These are phyloP conservation scores for Hydrochoerus hydrochaeris DNA, from an alignment of 2,113 vertebrate genomes.

Conservation along the genomic window DNA sequence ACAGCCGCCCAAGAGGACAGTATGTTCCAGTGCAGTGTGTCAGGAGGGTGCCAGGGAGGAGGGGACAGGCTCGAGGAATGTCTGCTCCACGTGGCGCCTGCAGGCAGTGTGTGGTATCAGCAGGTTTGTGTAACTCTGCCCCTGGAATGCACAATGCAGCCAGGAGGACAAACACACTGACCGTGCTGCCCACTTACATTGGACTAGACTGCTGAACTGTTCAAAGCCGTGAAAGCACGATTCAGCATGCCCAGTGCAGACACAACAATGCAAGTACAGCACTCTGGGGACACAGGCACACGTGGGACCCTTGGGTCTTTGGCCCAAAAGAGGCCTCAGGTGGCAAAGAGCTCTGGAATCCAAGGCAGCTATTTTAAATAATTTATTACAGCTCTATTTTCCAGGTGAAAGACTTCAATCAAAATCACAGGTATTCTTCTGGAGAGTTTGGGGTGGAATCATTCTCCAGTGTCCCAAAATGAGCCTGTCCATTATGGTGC, in stretches of 20 bases:
- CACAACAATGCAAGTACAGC: no score
- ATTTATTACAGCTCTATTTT: background rate
- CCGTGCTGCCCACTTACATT: fast-evolving
- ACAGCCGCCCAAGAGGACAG: no score
- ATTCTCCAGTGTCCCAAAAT: background rate
- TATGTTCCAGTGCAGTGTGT: fast-evolving
- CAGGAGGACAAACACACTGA: background rate
- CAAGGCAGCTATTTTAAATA: background rate
- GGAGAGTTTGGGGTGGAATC: background rate
- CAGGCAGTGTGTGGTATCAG: fast-evolving
- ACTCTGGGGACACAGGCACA: fast-evolving
- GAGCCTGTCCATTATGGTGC: fast-evolving
- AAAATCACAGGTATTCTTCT: background rate
- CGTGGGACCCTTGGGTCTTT: no score
- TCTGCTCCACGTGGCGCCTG: fast-evolving
- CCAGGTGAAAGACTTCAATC: background rate
- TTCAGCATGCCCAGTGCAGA: background rate
- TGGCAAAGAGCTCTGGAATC: background rate
- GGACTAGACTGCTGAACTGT: background rate
- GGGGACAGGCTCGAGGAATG: fast-evolving
- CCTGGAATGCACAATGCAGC: fast-evolving
- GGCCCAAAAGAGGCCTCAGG: background rate
- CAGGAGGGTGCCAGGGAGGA: fast-evolving
- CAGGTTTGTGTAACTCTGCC: fast-evolving
- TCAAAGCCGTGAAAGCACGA: background rate